Evolutionary conservation across 2,113 vertebrate species (phyloP).

Genomic region (Pantherophis guttatus): DNA sequence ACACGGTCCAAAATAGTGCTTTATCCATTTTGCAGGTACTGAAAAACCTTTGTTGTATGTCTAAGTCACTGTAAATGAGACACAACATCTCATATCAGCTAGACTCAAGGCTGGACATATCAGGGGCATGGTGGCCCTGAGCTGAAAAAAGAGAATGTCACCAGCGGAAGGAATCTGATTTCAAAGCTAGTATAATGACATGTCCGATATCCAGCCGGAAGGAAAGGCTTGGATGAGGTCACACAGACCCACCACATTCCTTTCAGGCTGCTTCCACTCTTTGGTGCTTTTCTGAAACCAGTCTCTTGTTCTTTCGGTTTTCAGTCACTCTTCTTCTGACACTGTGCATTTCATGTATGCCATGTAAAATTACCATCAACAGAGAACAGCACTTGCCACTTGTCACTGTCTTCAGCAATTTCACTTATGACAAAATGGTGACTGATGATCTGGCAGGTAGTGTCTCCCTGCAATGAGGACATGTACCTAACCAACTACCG

Average conservation of each 20-base stretch:
- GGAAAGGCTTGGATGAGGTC: slow-evolving; percentile 41
- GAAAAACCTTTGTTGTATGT: slow-evolving; percentile 48
- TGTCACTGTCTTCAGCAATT: slow-evolving; percentile 23
- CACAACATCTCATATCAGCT: slow-evolving; percentile 38
- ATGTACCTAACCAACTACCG: slow-evolving; percentile 15
- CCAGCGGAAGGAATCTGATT: slow-evolving; percentile 41
- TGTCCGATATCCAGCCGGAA: slow-evolving; percentile 44
- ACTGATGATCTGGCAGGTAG: slow-evolving; percentile 3
- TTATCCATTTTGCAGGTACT: slow-evolving; percentile 48
- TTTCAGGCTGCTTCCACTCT: background rate
- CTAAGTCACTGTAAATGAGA: slow-evolving; percentile 40
- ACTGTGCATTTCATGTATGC: slow-evolving; percentile 16
- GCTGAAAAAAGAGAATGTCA: slow-evolving; percentile 36
- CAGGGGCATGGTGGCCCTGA: slow-evolving; percentile 17
- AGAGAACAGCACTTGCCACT: background rate
- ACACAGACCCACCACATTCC: background rate
- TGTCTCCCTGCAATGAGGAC: background rate
- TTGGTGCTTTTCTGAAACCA: background rate
- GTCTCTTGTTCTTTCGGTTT: background rate
- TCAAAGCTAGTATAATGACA: slow-evolving; percentile 17
- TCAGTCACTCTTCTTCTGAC: background rate
- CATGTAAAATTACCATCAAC: slow-evolving; percentile 25
- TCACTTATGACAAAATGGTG: slow-evolving; percentile 9
- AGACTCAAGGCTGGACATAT: slow-evolving; percentile 33
- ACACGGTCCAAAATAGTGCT: slow-evolving; percentile 48